A percentile compares a stretch with the other conserved stretches of the same genome.
These are phyloP conservation scores for Stictonetta naevosa DNA, from an alignment of 2,113 vertebrate genomes.

Conservation along the genomic window DNA sequence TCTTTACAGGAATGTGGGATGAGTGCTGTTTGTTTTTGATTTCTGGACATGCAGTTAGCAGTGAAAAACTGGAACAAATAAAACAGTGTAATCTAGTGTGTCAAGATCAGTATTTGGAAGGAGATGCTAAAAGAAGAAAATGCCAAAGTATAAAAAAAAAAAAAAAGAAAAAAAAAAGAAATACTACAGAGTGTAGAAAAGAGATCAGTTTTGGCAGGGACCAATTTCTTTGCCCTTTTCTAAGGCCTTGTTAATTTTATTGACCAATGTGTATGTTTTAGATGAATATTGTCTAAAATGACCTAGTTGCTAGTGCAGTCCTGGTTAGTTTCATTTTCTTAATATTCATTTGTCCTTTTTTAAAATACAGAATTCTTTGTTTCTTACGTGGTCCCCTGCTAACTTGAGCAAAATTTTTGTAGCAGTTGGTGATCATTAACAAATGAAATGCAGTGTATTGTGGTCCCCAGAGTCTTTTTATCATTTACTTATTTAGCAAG, in stretches of 20 bases:
- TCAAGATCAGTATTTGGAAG: fast-evolving
- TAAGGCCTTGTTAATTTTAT: background rate
- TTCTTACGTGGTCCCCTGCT: background rate
- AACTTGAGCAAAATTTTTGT: background rate
- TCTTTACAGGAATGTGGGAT: background rate
- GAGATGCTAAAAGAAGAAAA: background rate
- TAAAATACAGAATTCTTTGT: background rate
- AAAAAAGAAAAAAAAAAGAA: background rate
- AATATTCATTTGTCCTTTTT: fast-evolving
- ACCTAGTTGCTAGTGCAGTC: background rate
- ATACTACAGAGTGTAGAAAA: background rate
- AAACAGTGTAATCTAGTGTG: background rate
- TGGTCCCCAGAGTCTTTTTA: background rate
- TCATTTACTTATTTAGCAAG: background rate
- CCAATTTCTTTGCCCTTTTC: background rate
- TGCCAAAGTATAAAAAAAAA: background rate
- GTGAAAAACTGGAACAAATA: background rate
- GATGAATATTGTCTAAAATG: background rate
- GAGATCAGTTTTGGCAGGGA: background rate
- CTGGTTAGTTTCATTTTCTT: fast-evolving
- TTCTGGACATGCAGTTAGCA: background rate
- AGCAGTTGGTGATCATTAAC: fast-evolving
- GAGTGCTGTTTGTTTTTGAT: background rate
- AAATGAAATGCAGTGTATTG: background rate
- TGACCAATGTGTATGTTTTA: fast-evolving